Conservation (phyloP, 2,797 vertebrate species). For the Streptopelia turtur region DNA sequence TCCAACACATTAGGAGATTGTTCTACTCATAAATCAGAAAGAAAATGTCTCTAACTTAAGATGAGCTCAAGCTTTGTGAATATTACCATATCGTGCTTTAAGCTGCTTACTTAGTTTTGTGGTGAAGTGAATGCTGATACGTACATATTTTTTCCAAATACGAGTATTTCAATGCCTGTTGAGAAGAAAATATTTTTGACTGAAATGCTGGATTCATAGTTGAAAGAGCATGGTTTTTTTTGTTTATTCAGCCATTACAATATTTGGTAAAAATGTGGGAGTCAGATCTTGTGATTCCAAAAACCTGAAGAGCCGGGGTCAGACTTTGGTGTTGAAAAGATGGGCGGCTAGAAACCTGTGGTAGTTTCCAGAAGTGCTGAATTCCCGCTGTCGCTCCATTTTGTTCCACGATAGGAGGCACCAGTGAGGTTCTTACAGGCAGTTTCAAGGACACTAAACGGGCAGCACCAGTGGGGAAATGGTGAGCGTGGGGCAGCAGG, state of each 20-base stretch:
- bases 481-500: not conserved
- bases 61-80: not conserved
- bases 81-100: not conserved
- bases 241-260: not conserved
- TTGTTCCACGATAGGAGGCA: not conserved
- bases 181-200: constrained; percentile 17
- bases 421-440: not conserved
- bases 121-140: not conserved
- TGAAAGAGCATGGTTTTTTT: not conserved
- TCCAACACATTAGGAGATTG: not conserved
- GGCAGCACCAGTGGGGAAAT: not conserved
- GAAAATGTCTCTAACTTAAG: not conserved
- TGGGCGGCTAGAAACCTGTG: not conserved
- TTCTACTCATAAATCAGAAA: not conserved
- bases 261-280: not conserved
- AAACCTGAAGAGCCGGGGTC: not conserved
- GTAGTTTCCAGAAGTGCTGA: not conserved
- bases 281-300: not conserved
- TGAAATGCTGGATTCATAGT: not conserved
- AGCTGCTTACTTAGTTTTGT: constrained; percentile 11
- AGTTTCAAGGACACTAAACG: not conserved
- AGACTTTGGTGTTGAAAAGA: not conserved
- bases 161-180: not conserved
- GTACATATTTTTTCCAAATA: not conserved
- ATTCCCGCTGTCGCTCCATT: not conserved